phyloP scores from a whole-genome alignment of 2,888 invertebrate genomes.

The Trachelus tabidus region DNA sequence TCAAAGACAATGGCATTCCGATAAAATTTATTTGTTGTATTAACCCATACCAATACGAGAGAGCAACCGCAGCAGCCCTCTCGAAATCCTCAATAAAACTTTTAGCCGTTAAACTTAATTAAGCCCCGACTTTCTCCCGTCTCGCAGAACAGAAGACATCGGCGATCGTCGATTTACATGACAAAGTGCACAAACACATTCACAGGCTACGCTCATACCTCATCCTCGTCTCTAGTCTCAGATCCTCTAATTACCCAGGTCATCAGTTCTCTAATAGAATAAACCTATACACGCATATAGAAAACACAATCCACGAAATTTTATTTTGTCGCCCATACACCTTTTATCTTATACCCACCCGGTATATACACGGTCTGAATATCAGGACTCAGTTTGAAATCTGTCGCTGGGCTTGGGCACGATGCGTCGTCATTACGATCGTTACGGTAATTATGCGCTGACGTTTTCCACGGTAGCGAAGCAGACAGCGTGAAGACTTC shows the following conservation, averaged over 20 bases:
- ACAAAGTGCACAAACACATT: not conserved
- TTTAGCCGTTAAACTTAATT: slow-evolving; percentile 54
- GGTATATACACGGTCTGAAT: not conserved
- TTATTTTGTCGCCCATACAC: not conserved
- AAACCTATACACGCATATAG: not conserved
- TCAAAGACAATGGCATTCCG: slow-evolving; percentile 58
- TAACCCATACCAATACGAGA: not conserved
- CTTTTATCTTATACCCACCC: not conserved
- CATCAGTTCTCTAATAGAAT: not conserved
- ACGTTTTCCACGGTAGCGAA: slow-evolving; percentile 52
- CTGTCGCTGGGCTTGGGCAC: not conserved
- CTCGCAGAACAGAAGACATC: not conserved
- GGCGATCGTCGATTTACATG: not conserved
- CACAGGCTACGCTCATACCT: not conserved
- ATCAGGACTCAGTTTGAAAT: not conserved
- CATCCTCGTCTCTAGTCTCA: not conserved
- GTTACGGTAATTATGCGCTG: slow-evolving; percentile 58
- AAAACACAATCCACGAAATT: not conserved
- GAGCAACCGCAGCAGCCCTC: not conserved
- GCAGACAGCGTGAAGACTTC: slow-evolving; percentile 52
- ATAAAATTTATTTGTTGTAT: slow-evolving; percentile 54
- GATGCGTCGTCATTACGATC: slow-evolving; percentile 37
- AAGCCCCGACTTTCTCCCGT: slow-evolving; percentile 35
- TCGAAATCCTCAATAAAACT: slow-evolving; percentile 33
- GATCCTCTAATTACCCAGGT: not conserved